Base-by-base conservation (phyloP, 2,797 vertebrate species). In the Pelochelys cantorii region DNA sequence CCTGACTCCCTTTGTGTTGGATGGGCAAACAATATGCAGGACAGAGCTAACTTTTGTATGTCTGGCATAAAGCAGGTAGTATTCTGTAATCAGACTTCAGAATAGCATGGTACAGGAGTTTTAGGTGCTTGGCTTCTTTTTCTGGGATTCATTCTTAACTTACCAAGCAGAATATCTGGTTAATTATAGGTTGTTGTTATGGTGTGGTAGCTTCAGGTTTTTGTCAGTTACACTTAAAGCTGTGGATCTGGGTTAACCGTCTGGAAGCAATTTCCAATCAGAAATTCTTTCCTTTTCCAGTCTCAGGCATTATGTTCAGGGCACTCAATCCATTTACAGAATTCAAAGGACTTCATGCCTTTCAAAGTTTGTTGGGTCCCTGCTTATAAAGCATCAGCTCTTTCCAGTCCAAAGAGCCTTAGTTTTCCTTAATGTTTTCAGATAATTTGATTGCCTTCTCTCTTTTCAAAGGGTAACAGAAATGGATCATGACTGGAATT, bases 241-340 rank as follows among this genome's bases (percentile, higher is more conserved):
- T 81, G 57, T 37, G 75, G 68, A 27, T 89, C 84, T 81, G 57
- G 34, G 4, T 9, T 23, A 59, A 81, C 23, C 2, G 10, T 84
- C 87, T 0, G 48, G 79, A 92, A 81, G n/a, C 42, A 14, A n/a
- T 0, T 0, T 80, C 52, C 92, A 42, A 53, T 84, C 71, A 13
- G 1, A 1, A n/a, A 23, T 60, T 42, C 31, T 78, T 95, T 27
- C 42, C 12, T 77, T 77, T 77, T 86, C 54, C 68, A 27, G 75
- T 81, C 85, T 60, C 60, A 71, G 60, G 7, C 20, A 3, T 71
- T 71, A 42, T 60, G 9, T 90, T 81, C 57, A 54, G 86, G 81
- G 88, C 81, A 11, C 37, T 81, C 59, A 17, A 84, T 90, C 71
- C 12, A 5, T 81, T 77, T 81, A 27, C 83, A 25, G 85, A 62